These are phyloP conservation scores for Drosophila mayri DNA, from an alignment of 1,140 invertebrate genomes.

Conservation along the genomic window DNA sequence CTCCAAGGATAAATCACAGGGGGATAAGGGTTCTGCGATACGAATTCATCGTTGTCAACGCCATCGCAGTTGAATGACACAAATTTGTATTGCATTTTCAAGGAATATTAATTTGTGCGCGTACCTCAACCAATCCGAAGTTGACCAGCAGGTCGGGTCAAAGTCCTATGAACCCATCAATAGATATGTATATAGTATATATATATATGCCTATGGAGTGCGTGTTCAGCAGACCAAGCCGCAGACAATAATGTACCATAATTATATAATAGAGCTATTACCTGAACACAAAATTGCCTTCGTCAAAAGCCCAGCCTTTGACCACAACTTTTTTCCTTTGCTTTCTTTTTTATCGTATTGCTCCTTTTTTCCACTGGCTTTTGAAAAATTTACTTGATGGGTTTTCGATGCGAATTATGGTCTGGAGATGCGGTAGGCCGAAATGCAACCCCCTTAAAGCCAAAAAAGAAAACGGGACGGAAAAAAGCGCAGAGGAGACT, in stretches of 20 bases:
- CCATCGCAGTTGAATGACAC: slow-evolving; percentile 68
- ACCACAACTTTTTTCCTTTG: slow-evolving; percentile 40
- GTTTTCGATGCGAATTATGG: slow-evolving; percentile 69
- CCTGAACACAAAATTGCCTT: slow-evolving; percentile 61
- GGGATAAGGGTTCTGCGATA: slow-evolving; percentile 3
- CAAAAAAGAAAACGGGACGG: not conserved
- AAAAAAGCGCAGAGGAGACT: slow-evolving; percentile 22
- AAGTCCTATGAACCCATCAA: slow-evolving; percentile 8
- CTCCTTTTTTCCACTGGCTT: slow-evolving; percentile 13
- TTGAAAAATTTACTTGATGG: slow-evolving; percentile 59
- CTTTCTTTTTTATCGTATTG: not conserved
- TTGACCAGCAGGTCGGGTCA: slow-evolving; percentile 34
- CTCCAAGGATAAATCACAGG: slow-evolving; percentile 22
- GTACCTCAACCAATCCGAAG: slow-evolving; percentile 2
- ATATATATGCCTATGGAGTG: slow-evolving; percentile 5
- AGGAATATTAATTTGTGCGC: slow-evolving; percentile 16
- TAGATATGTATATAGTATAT: not conserved
- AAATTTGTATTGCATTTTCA: slow-evolving; percentile 77
- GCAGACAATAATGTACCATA: slow-evolving; percentile 76
- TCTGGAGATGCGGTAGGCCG: slow-evolving; percentile 10
- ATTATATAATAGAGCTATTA: slow-evolving; percentile 82
- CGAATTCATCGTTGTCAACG: slow-evolving; percentile 36
- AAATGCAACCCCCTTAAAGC: slow-evolving; percentile 25
- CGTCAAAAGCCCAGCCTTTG: slow-evolving; percentile 51
- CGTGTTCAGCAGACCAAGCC: slow-evolving; percentile 46